Evolutionary conservation across 1,140 invertebrate genomes (phyloP).

Genomic region (Cotesia typhae): DNA sequence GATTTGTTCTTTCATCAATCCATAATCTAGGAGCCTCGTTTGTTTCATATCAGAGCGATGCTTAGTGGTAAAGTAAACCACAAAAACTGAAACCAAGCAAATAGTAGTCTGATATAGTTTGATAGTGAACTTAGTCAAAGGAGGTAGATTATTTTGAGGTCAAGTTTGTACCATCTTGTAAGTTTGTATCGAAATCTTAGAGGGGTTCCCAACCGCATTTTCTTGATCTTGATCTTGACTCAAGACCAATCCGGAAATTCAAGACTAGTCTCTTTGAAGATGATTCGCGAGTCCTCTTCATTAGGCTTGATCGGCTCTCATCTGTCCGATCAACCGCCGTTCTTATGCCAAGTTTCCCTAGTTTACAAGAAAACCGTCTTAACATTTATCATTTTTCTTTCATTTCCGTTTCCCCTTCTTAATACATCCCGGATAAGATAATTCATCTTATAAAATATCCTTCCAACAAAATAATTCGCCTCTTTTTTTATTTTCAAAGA

Average conservation of each 20-base stretch:
- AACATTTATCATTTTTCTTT: constrained; percentile 32
- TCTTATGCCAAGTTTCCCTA: constrained; percentile 24
- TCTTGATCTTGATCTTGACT: neutral
- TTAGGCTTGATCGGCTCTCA: constrained; percentile 28
- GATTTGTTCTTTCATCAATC: constrained; percentile 21
- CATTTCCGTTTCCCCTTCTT: constrained; percentile 33
- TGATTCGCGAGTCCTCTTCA: neutral
- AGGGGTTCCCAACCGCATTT: constrained; percentile 10
- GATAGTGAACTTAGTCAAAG: neutral
- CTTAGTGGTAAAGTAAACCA: neutral
- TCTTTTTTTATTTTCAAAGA: neutral
- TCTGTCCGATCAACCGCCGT: constrained; percentile 18
- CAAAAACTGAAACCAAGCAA: constrained; percentile 7
- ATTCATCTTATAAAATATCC: constrained; percentile 8
- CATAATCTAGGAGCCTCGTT: neutral
- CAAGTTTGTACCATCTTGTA: constrained; percentile 36
- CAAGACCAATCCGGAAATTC: constrained; percentile 8
- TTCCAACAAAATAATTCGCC: neutral
- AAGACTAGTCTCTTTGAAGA: constrained; percentile 6
- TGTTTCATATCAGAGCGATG: neutral
- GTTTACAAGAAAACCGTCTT: constrained; percentile 1
- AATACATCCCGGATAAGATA: constrained; percentile 7
- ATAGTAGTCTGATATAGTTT: neutral
- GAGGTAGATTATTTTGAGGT: constrained; percentile 3
- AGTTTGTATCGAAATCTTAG: constrained; percentile 23